A percentile compares a stretch with the other conserved stretches of the same genome.
Conservation (phyloP, 2,113 vertebrate genomes). For the Clarias macrocephalus region DNA sequence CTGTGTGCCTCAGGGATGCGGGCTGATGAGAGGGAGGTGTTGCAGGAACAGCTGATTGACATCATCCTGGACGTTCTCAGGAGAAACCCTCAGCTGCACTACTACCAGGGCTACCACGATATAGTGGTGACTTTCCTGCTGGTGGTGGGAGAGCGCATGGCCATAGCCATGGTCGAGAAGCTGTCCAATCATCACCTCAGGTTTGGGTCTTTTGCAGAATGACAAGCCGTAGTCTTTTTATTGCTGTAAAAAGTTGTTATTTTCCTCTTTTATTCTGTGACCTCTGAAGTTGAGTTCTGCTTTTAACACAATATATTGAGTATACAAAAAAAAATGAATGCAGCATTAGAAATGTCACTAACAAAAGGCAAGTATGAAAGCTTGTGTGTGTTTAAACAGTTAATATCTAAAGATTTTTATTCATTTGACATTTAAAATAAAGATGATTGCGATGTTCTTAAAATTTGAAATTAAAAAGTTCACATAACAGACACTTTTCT, state of each 20-base stretch:
- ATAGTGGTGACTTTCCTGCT: conserved; percentile 78
- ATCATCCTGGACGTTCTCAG: conserved; percentile 76
- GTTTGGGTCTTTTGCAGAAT: conserved; percentile 56
- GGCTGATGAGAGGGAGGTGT: conserved; percentile 67
- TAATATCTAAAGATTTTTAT: background rate
- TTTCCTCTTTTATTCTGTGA: background rate
- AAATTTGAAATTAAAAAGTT: background rate
- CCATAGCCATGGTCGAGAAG: conserved; percentile 74
- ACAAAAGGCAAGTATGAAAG: background rate
- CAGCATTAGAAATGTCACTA: background rate
- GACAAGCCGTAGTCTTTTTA: background rate
- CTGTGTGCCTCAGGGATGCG: conserved; percentile 74
- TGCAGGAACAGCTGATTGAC: conserved; percentile 79
- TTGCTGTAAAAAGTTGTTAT: background rate
- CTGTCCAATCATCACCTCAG: conserved; percentile 82
- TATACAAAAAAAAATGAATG: background rate
- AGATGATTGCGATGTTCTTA: background rate
- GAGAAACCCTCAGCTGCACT: conserved; percentile 76
- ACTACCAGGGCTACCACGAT: conserved; percentile 85
- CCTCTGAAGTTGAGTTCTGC: background rate
- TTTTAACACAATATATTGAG: background rate
- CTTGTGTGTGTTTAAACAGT: background rate
- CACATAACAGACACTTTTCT: background rate
- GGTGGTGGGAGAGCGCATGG: conserved; percentile 74
- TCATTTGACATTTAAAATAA: background rate